Base-by-base conservation (phyloP, 2,888 invertebrate genomes). In the Lypha dubia region DNA sequence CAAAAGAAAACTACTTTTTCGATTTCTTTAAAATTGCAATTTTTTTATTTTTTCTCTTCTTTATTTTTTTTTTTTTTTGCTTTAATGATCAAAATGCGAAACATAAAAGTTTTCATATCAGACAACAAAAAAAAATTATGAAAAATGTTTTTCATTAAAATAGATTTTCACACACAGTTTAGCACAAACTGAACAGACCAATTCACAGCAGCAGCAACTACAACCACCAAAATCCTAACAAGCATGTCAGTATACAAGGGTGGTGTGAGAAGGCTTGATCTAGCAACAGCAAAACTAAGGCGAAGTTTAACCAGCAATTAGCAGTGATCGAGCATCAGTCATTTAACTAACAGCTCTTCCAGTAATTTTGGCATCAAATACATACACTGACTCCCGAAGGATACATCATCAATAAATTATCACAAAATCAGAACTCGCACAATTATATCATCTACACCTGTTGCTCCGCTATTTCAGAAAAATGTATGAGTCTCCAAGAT, bases 91-190 rank as follows among this genome's bases (percentile, higher is more conserved):
- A 35, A 74, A 56, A 35, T 67, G 35, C 32, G 62, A 83, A 83
- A 68, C 67, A 79, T 67, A 62, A 83, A 83, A 79, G 68, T 77
- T 79, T 74, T 63, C n/a, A 80, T 53, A 79, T 70, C 62, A 79
- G n/a, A 65, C 35, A 53, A 15, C n/a, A 38, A 28, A 62, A 77
- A 67, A 38, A 58, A 58, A 53, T 41, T 67, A 80, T 73, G 73
- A 77, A 81, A 81, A 84, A 81, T 81, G 68, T 24, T 83, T 79
- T 79, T 79, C 83, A 83, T 83, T 83, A 83, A 75, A 79, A 70
- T 79, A 83, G 83, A 83, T 83, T 79, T 83, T 83, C 77, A 79
- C 83, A 83, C 83, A 83, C 83, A 74, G 79, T 79, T 79, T 79
- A 83, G 68, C 74, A 63, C 49, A 11, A 68, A 65, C 41, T 79